Evolutionary conservation across 92 coral and sea anemone species (phyloP).

Genomic region (Heteractis magnifica): DNA sequence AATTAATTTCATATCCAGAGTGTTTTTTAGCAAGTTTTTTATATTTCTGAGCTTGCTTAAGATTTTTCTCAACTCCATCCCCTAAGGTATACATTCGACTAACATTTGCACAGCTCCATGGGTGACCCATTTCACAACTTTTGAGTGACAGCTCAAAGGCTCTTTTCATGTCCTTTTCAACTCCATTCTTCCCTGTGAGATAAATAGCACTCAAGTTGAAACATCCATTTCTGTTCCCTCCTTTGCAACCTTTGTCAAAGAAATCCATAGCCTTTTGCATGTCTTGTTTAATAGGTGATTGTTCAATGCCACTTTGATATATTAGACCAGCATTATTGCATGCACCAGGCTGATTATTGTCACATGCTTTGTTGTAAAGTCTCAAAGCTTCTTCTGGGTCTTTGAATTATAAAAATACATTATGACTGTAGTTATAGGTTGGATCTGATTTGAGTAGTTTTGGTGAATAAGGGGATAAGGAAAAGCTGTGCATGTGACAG

Average conservation of each 20-base stretch:
- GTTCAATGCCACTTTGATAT: conserved; percentile 90
- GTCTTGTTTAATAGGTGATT: conserved; percentile 63
- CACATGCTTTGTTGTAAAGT: conserved; percentile 78
- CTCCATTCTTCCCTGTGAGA: conserved; percentile 80
- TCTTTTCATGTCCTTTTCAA: conserved; percentile 82
- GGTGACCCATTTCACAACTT: conserved; percentile 88
- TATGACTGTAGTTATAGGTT: neutral
- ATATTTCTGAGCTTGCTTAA: conserved; percentile 68
- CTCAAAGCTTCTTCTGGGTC: conserved; percentile 89
- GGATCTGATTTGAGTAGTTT: neutral
- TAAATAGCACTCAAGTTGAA: conserved; percentile 88
- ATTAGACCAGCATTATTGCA: conserved; percentile 95
- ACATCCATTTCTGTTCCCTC: conserved; percentile 84
- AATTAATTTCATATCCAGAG: conserved; percentile 55
- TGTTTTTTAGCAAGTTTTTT: conserved; percentile 80
- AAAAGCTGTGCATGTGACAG: no score
- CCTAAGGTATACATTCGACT: conserved; percentile 91
- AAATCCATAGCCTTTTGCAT: conserved; percentile 77
- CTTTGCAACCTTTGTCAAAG: conserved; percentile 74
- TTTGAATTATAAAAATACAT: conserved; percentile 55
- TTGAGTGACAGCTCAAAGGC: conserved; percentile 85
- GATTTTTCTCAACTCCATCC: conserved; percentile 81
- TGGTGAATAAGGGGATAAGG: no score
- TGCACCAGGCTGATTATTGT: conserved; percentile 74
- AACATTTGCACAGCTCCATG: conserved; percentile 95